These are phyloP conservation scores for Mobula hypostoma DNA, from an alignment of 2,113 vertebrate species.

Conservation along the genomic window DNA sequence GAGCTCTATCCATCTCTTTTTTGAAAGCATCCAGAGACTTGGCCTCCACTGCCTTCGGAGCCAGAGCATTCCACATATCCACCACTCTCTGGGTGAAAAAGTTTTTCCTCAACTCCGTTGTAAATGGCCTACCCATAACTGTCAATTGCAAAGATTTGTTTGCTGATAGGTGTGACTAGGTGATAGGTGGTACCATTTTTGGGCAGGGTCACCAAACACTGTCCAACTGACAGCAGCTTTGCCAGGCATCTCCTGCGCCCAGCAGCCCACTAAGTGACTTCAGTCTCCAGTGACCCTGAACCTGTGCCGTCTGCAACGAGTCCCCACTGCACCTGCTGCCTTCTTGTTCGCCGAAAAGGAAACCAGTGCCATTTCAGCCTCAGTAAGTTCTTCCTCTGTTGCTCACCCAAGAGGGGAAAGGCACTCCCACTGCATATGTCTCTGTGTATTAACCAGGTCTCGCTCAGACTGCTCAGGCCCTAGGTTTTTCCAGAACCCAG, in stretches of 20 bases:
- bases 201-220: not conserved
- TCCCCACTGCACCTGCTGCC: not conserved
- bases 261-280: not conserved
- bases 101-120: too few species aligned
- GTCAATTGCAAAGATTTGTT: not conserved
- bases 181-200: not conserved
- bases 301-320: not conserved
- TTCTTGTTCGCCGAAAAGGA: not conserved
- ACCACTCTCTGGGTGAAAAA: too few species aligned
- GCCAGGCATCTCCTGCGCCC: not conserved
- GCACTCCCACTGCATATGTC: not conserved
- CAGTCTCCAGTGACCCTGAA: slow-evolving; percentile 3
- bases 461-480: too few species aligned
- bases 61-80: too few species aligned
- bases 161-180: not conserved
- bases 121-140: not conserved
- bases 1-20: too few species aligned
- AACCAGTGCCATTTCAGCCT: not conserved
- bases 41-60: too few species aligned
- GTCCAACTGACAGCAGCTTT: not conserved
- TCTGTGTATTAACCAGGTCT: not conserved
- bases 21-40: too few species aligned
- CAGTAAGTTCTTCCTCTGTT: slow-evolving; percentile 9
- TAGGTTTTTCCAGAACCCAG: not conserved
- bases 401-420: not conserved